phyloP scores from a whole-genome alignment of 1,140 invertebrate species.

The Zaprionus lachaisei region DNA sequence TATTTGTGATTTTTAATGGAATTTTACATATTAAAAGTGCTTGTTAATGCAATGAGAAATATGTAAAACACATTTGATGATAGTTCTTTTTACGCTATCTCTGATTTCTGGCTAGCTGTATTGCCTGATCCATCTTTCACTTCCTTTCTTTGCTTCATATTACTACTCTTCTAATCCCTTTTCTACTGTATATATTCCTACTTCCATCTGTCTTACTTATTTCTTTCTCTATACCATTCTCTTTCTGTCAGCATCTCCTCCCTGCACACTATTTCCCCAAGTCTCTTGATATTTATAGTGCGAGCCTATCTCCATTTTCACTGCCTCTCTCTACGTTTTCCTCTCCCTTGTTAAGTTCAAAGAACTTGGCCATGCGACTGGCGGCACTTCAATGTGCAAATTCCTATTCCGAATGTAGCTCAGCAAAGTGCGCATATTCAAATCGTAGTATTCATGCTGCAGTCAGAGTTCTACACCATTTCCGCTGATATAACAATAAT shows the following conservation, averaged over 20 bases:
- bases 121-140: not conserved
- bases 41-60: not conserved
- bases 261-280: not conserved
- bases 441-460: conserved; percentile 61
- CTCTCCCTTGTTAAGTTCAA: not conserved
- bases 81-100: not conserved
- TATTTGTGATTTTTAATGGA: not conserved
- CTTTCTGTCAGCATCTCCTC: not conserved
- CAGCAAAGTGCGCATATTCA: conserved; percentile 59
- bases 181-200: not conserved
- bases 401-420: conserved; percentile 16
- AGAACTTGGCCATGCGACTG: not conserved
- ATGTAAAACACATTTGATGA: not conserved
- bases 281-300: not conserved
- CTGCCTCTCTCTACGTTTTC: not conserved
- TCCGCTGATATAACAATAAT: conserved; percentile 73
- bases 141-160: not conserved
- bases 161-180: not conserved
- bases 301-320: not conserved
- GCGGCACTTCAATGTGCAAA: conserved; percentile 11
- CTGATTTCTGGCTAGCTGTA: not conserved
- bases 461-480: conserved; percentile 73
- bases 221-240: not conserved
- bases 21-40: not conserved
- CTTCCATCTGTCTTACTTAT: not conserved